Base-by-base conservation (phyloP, 2,113 vertebrate species). In the Ochotona curzoniae region DNA sequence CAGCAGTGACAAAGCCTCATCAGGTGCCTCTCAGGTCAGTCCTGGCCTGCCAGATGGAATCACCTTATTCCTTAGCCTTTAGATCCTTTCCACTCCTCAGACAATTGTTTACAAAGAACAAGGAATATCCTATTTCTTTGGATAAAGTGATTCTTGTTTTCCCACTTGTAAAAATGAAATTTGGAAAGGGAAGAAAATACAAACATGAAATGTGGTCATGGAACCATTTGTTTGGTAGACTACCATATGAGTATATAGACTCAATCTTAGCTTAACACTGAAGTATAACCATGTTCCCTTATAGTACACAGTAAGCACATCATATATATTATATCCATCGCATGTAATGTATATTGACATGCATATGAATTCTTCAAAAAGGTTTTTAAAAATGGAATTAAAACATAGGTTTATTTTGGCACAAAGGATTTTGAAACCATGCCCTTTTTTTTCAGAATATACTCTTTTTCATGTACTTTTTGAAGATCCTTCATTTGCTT, bases 121-220 rank as follows among this genome's bases (percentile, higher is more conserved):
- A 93, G 94, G 66, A 61, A 60, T 90, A 80, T 44, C 60, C 5
- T 28, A 70, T 61, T 85, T 69, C 79, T 93, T 80, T 82, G 51
- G 47, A 83, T 67, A 80, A 90, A 20, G 57, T 7, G 1, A 92
- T 82, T 88, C 32, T 63, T 76, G 23, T 93, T 91, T 93, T n/a
- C 54, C 54, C 54, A 14, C 54, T 18, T 49, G 69, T 79, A 86
- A 87, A 75, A 93, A 21, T 73, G 4, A 44, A 95, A 61, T 3
- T 30, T 90, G 26, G 57, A 71, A 93, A 89, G n/a, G 66, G 60
- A 73, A 18, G 25, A 76, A 94, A 85, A 92, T 79, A 66, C 38
- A 44, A 88, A 5, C 66, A 75, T 5, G 51, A 78, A 71, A 82
- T 3, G 32, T 63, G 35, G 44, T 75, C 13, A 90, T 67, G 93